phyloP scores from a whole-genome alignment of 2,797 vertebrate species.

The Urophycis tenuis region DNA sequence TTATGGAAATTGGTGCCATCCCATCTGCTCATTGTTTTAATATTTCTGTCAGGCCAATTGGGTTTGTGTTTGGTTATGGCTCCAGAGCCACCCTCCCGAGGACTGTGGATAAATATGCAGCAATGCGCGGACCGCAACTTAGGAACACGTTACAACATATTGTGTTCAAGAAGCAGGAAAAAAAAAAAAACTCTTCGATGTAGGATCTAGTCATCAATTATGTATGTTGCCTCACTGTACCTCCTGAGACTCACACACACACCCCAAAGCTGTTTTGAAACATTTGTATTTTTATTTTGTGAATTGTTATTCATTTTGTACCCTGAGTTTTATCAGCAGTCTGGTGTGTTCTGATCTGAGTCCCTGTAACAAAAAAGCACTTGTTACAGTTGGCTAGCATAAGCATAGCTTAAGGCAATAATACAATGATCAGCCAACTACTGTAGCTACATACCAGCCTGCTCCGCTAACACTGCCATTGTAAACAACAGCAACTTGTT shows the following conservation, averaged over 20 bases:
- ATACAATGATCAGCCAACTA: not conserved
- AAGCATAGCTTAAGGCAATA: not conserved
- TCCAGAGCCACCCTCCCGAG: not conserved
- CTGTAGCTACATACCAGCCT: not conserved
- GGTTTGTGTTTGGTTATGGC: not conserved
- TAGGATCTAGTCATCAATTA: not conserved
- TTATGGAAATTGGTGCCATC: not conserved
- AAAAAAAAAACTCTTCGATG: not conserved
- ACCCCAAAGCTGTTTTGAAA: not conserved
- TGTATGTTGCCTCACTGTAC: not conserved
- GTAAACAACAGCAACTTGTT: not conserved
- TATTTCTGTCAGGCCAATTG: not conserved
- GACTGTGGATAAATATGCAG: not conserved
- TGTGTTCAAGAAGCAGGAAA: not conserved
- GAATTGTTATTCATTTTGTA: not conserved
- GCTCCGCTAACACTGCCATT: not conserved
- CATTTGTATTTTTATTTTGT: not conserved
- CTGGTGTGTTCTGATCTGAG: not conserved
- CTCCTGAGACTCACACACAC: not conserved
- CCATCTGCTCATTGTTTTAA: constrained; percentile 1
- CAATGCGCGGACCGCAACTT: not conserved
- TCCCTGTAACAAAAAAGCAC: not conserved
- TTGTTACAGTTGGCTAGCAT: not conserved
- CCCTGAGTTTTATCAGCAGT: not conserved
- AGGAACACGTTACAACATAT: not conserved